phyloP scores from a whole-genome alignment of 2,797 vertebrate genomes.

The Chromobotia macracanthus region DNA sequence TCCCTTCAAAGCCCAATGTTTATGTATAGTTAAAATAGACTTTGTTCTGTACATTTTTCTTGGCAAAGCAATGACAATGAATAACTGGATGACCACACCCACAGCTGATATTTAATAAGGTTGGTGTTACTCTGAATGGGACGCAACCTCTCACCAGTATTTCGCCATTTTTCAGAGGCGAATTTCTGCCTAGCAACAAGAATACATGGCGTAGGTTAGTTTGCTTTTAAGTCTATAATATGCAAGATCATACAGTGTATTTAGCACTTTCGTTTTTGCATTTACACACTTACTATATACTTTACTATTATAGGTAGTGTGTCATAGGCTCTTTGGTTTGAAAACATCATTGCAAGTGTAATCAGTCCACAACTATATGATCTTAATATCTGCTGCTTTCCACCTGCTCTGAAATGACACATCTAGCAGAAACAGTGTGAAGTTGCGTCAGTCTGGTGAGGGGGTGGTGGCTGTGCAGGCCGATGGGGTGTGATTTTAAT shows the following conservation, averaged over 20 bases:
- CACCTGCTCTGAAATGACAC: constrained; percentile 48
- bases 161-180: constrained; percentile 64
- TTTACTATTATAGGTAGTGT: constrained; percentile 35
- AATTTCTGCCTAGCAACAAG: constrained; percentile 81
- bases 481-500: constrained; percentile 77
- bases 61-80: constrained; percentile 61
- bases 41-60: constrained; percentile 24
- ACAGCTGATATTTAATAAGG: constrained; percentile 60
- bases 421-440: constrained; percentile 47
- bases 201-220: constrained; percentile 67
- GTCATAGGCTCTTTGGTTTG: constrained; percentile 64
- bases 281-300: not conserved
- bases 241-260: not conserved
- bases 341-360: constrained; percentile 67
- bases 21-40: constrained; percentile 21
- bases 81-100: constrained; percentile 68
- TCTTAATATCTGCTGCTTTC: constrained; percentile 45
- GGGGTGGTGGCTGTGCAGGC: constrained; percentile 50
- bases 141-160: constrained; percentile 67
- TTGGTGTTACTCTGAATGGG: constrained; percentile 58
- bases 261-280: constrained; percentile 13
- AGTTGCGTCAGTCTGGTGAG: constrained; percentile 64
- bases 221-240: constrained; percentile 15
- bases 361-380: constrained; percentile 29
- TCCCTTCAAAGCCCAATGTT: constrained; percentile 11